Percentiles rank a stretch among this genome's conserved stretches.
Evolutionary conservation across 2,888 invertebrate genomes (phyloP).

Genomic region (Diplolepis rosae): DNA sequence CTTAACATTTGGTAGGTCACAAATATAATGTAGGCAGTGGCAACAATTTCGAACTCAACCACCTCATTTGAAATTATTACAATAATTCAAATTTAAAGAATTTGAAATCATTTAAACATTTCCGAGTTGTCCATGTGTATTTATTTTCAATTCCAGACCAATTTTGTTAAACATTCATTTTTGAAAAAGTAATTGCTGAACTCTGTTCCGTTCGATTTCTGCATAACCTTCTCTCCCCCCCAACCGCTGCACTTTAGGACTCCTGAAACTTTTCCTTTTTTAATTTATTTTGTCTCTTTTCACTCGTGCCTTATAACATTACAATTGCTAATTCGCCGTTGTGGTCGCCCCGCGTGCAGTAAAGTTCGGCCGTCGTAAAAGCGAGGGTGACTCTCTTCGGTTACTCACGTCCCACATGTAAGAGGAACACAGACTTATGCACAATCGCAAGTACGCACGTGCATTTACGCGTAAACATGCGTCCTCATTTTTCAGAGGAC

Average conservation of each 20-base stretch:
- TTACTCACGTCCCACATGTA: not conserved
- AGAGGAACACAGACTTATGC: not conserved
- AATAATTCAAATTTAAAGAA: too few species aligned
- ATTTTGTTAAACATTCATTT: too few species aligned
- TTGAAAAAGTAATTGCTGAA: too few species aligned
- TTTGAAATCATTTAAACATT: too few species aligned
- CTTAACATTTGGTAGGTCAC: too few species aligned
- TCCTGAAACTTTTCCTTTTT: slow-evolving; percentile 43
- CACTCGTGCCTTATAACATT: slow-evolving; percentile 67
- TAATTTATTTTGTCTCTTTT: slow-evolving; percentile 44
- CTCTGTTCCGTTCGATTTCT: not conserved
- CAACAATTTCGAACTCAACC: too few species aligned
- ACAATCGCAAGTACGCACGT: slow-evolving; percentile 38
- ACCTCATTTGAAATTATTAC: too few species aligned
- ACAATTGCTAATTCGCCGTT: slow-evolving; percentile 71
- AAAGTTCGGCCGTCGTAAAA: slow-evolving; percentile 70
- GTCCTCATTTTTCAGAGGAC: slow-evolving; percentile 22
- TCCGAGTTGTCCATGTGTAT: too few species aligned
- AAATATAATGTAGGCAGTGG: too few species aligned
- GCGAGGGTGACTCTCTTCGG: slow-evolving; percentile 61
- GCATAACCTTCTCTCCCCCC: slow-evolving; percentile 26
- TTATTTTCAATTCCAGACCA: too few species aligned
- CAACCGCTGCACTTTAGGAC: slow-evolving; percentile 27
- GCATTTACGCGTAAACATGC: slow-evolving; percentile 40
- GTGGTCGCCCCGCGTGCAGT: slow-evolving; percentile 63